phyloP scores from a whole-genome alignment of 53 echinoderm and acorn worm genomes.

The Mesocentrotus franciscanus region DNA sequence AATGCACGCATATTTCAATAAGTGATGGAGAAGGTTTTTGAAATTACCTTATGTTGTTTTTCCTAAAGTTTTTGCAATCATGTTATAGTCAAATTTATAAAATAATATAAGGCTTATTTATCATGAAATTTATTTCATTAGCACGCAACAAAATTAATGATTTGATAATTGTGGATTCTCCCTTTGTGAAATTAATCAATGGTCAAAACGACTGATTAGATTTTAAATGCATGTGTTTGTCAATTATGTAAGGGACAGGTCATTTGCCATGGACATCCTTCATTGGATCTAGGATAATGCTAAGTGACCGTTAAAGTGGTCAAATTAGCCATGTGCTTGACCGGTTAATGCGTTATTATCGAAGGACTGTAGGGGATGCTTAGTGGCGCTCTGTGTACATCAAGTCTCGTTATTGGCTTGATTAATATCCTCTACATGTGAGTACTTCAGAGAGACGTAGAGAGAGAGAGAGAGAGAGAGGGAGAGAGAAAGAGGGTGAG shows the following conservation, averaged over 20 bases:
- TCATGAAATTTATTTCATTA: neutral
- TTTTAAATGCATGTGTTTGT: neutral
- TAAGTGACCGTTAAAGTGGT: constrained; percentile 44
- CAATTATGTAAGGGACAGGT: constrained; percentile 8
- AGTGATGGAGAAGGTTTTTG: too few relatives aligned
- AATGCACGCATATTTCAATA: too few relatives aligned
- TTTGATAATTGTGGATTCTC: neutral
- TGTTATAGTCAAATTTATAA: too few relatives aligned
- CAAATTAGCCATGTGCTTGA: constrained; percentile 50
- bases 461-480: neutral
- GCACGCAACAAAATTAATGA: neutral
- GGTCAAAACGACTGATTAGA: neutral
- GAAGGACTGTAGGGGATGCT: neutral
- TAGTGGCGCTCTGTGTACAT: neutral
- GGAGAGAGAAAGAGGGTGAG: neutral
- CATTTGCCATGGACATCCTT: neutral
- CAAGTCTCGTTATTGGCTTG: neutral
- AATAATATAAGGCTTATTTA: too few relatives aligned
- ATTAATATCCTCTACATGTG: neutral
- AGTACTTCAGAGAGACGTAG: neutral
- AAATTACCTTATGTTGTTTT: too few relatives aligned
- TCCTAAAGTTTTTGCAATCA: too few relatives aligned
- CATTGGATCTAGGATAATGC: neutral
- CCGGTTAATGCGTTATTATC: constrained; percentile 35
- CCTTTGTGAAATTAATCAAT: neutral